These are phyloP conservation scores for Bungarus multicinctus DNA, from an alignment of 2,113 vertebrate species.

Conservation along the genomic window DNA sequence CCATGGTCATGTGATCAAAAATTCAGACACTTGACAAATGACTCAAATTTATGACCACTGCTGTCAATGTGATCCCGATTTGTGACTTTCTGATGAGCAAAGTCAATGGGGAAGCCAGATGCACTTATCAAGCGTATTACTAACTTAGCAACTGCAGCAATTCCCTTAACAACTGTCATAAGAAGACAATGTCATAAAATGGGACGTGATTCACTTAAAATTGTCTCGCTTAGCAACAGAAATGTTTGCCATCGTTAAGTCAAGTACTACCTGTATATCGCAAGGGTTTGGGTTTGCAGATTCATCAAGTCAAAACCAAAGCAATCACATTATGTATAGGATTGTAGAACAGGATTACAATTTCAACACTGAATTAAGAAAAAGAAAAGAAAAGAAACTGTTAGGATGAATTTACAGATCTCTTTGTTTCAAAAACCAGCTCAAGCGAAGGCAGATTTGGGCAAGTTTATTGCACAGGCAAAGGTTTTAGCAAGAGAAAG, in stretches of 20 bases:
- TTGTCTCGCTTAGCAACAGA: neutral
- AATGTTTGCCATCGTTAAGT: neutral
- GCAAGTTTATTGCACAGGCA: neutral
- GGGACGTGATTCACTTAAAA: neutral
- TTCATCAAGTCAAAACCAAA: neutral
- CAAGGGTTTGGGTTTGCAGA: neutral
- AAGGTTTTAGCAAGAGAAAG: neutral
- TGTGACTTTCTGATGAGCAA: neutral
- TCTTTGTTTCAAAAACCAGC: neutral
- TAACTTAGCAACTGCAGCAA: neutral
- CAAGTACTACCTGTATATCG: neutral
- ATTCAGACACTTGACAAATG: neutral
- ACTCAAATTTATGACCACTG: neutral
- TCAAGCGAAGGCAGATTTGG: neutral
- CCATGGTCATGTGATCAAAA: neutral
- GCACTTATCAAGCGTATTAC: neutral
- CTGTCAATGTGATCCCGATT: neutral
- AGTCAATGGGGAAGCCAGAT: neutral
- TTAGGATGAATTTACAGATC: neutral
- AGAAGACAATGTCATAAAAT: too few relatives aligned
- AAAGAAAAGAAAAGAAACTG: neutral
- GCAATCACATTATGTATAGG: neutral
- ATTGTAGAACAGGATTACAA: neutral
- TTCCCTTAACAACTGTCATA: neutral
- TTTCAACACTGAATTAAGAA: neutral